Evolutionary conservation across 2,888 invertebrate genomes (phyloP).

Genomic region (Leptinotarsa rubiginosa): DNA sequence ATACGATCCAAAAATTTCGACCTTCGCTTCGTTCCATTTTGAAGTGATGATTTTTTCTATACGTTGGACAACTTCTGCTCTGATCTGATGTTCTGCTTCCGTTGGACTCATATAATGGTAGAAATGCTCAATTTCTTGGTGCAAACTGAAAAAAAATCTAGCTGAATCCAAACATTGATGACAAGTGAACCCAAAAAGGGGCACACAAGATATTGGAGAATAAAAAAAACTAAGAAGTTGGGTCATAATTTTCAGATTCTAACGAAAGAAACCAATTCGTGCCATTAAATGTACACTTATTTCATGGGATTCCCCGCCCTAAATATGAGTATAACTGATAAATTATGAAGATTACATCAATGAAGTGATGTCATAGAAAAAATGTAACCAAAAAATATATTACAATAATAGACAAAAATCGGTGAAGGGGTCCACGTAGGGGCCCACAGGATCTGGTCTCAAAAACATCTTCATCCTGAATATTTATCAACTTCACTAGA

Average conservation of each 20-base stretch:
- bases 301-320: neutral
- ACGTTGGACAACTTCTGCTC: constrained; percentile 88
- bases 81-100: constrained; percentile 88
- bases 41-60: constrained; percentile 88
- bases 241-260: neutral
- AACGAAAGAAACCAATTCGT: no score
- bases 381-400: neutral
- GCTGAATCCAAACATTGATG: constrained; percentile 5
- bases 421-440: neutral
- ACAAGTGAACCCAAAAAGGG: no score
- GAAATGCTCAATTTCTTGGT: constrained; percentile 98
- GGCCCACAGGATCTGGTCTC: neutral
- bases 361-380: neutral
- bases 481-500: neutral
- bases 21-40: constrained; percentile 93
- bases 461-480: neutral
- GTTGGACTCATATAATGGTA: constrained; percentile 95
- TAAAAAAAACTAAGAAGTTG: neutral
- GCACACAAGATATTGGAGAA: neutral
- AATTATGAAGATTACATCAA: neutral
- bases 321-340: neutral
- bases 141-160: constrained; percentile 73
- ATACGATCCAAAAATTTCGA: constrained; percentile 98
- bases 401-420: neutral
- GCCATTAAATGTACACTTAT: neutral